A percentile compares a stretch with the other conserved stretches of the same genome.
Evolutionary conservation across 2,888 invertebrate genomes (phyloP).

Genomic region (Dromius quadrimaculatus): DNA sequence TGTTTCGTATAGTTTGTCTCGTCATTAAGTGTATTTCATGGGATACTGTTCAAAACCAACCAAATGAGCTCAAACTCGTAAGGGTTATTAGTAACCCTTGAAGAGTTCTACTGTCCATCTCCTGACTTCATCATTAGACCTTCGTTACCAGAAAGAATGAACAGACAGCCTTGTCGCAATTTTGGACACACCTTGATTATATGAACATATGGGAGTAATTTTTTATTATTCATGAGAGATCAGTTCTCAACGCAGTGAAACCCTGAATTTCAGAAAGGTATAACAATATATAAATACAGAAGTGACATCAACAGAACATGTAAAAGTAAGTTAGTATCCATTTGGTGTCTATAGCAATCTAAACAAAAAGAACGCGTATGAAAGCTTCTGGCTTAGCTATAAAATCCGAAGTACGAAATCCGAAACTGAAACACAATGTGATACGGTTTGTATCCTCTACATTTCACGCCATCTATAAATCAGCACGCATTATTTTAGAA

Average conservation of each 20-base stretch:
- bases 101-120: too few relatives aligned
- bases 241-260: not conserved
- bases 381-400: conserved; percentile 33
- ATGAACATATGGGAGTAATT: too few relatives aligned
- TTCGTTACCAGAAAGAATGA: too few relatives aligned
- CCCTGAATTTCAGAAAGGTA: conserved; percentile 13
- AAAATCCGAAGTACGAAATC: conserved; percentile 27
- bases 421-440: conserved; percentile 32
- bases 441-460: conserved; percentile 36
- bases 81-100: too few relatives aligned
- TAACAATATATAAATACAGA: conserved; percentile 27
- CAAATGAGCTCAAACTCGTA: too few relatives aligned
- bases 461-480: conserved; percentile 42
- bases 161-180: too few relatives aligned
- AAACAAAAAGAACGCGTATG: conserved; percentile 30
- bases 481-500: conserved; percentile 46
- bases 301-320: conserved; percentile 26
- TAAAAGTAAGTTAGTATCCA: conserved; percentile 32
- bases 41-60: too few relatives aligned
- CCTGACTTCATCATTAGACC: too few relatives aligned
- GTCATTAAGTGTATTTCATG: too few relatives aligned
- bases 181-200: too few relatives aligned
- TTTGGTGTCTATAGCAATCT: conserved; percentile 30
- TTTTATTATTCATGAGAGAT: too few relatives aligned
- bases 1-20: too few relatives aligned